These are phyloP conservation scores for Valencia hispanica DNA, from an alignment of 2,797 vertebrate genomes.

Conservation along the genomic window DNA sequence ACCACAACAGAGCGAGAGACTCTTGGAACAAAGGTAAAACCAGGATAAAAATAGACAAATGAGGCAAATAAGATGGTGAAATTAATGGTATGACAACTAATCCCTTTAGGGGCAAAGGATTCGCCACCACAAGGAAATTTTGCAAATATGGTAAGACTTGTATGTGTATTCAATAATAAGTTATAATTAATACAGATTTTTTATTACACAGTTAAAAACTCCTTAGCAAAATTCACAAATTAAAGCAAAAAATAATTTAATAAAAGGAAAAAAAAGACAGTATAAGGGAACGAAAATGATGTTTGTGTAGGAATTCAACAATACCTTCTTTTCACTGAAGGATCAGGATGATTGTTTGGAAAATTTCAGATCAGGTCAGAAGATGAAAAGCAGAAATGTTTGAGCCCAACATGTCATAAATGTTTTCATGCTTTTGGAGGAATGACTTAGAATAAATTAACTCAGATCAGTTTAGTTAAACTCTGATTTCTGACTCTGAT, in stretches of 20 bases:
- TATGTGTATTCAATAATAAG: background rate
- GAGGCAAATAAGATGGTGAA: background rate
- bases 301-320: background rate
- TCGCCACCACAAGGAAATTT: slow-evolving; percentile 69
- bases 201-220: background rate
- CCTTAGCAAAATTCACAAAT: background rate
- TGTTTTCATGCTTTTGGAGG: background rate
- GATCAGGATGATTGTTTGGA: background rate
- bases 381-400: background rate
- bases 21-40: slow-evolving; percentile 75
- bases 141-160: slow-evolving; percentile 73
- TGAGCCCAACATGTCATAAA: background rate
- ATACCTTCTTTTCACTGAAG: background rate
- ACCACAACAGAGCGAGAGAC: slow-evolving; percentile 65
- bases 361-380: background rate
- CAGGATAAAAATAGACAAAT: background rate
- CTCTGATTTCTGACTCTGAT: background rate
- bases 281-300: background rate
- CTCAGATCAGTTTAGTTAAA: background rate
- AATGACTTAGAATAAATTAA: background rate
- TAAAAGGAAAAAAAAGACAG: background rate
- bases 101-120: slow-evolving; percentile 68
- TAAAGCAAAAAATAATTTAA: background rate
- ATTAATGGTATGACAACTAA: background rate
- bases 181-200: background rate